A percentile compares a stretch with the other conserved stretches of the same genome.
These are phyloP conservation scores for Anadara kagoshimensis DNA, from an alignment of 1,140 invertebrate species.

Conservation along the genomic window DNA sequence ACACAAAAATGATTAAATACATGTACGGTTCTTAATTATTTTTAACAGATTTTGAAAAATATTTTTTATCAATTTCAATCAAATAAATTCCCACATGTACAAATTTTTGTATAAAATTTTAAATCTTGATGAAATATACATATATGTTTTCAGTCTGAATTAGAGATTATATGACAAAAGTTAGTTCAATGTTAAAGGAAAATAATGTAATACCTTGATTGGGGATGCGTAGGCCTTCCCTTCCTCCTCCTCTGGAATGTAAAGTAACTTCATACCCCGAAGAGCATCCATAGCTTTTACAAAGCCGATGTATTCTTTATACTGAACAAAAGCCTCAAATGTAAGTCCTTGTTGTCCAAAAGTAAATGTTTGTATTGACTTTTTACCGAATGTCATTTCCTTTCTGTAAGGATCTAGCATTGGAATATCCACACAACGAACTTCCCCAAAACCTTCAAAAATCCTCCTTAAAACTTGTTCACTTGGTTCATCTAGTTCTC, in stretches of 20 bases:
- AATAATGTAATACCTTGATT: constrained; percentile 79
- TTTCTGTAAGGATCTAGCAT: constrained; percentile 77
- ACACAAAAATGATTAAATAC: too few relatives aligned
- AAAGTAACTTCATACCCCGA: constrained; percentile 89
- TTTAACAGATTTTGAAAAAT: too few relatives aligned
- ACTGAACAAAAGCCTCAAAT: constrained; percentile 93
- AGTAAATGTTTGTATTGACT: constrained; percentile 81
- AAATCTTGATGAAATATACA: too few relatives aligned
- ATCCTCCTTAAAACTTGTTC: constrained; percentile 75
- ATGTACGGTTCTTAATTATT: too few relatives aligned
- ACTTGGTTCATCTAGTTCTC: constrained; percentile 62
- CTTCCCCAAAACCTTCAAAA: constrained; percentile 91
- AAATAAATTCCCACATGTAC: too few relatives aligned
- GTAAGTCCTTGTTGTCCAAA: constrained; percentile 80
- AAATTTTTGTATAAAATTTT: too few relatives aligned
- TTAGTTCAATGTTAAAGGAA: constrained; percentile 10
- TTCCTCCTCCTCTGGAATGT: constrained; percentile 79
- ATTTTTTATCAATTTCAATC: too few relatives aligned
- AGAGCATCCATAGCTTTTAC: constrained; percentile 95
- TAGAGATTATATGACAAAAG: background rate
- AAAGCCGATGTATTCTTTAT: constrained; percentile 95
- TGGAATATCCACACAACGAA: constrained; percentile 91
- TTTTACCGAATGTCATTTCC: constrained; percentile 85
- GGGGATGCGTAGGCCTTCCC: constrained; percentile 79
- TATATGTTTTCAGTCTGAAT: too few relatives aligned